Evolutionary conservation across 2,113 vertebrate genomes (phyloP).

Genomic region (Menura novaehollandiae): DNA sequence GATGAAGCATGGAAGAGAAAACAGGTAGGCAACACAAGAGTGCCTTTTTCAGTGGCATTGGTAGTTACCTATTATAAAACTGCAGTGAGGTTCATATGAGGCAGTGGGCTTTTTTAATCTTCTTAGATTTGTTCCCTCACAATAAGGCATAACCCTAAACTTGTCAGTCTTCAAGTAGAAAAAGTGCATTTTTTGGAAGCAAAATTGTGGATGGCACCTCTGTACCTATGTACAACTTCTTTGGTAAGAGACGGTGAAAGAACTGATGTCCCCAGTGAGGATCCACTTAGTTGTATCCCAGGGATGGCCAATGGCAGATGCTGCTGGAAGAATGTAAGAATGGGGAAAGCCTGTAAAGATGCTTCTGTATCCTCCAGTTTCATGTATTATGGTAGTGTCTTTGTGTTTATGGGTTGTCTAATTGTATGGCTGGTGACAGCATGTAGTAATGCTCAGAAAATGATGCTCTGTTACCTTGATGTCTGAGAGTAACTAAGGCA

Average conservation of each 20-base stretch:
- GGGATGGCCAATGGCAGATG: neutral
- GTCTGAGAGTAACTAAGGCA: neutral
- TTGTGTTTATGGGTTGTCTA: neutral
- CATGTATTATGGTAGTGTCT: neutral
- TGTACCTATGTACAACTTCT: neutral
- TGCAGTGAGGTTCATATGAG: fast-evolving
- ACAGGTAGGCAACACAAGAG: neutral
- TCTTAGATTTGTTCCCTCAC: neutral
- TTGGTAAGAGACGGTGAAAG: neutral
- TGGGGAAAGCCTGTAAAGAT: neutral
- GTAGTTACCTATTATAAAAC: neutral
- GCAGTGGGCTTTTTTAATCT: neutral
- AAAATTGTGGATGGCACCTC: neutral
- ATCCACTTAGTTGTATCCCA: neutral
- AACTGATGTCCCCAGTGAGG: neutral
- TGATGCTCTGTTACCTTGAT: neutral
- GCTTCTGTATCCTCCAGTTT: neutral
- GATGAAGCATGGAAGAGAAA: neutral
- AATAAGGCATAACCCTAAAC: neutral
- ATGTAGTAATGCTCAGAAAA: neutral
- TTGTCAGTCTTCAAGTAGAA: neutral
- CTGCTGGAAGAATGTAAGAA: neutral
- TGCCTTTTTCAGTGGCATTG: neutral
- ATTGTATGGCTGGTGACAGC: neutral
- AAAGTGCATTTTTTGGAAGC: neutral